Evolutionary conservation across 2,888 invertebrate genomes (phyloP).

Genomic region (Stenurella melanura): DNA sequence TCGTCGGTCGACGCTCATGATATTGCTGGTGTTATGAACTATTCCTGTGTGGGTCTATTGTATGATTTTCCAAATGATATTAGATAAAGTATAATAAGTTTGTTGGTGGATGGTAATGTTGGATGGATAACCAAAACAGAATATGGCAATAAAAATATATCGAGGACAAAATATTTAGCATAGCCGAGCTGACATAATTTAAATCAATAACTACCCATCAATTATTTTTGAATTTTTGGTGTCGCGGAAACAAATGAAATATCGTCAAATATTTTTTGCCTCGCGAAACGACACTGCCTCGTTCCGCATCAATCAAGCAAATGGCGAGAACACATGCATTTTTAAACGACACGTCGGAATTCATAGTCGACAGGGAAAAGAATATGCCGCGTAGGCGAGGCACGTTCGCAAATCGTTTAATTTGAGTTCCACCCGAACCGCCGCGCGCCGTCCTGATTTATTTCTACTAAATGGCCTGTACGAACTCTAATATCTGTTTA

Average conservation of each 20-base stretch:
- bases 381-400: slow-evolving; percentile 22
- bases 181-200: neutral
- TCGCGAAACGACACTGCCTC: neutral
- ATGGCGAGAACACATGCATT: slow-evolving; percentile 32
- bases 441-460: slow-evolving; percentile 1
- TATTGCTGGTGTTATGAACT: too few relatives aligned
- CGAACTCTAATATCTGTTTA: slow-evolving; percentile 1
- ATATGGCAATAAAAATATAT: too few relatives aligned
- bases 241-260: neutral
- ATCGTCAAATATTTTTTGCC: neutral
- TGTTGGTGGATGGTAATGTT: too few relatives aligned
- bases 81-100: too few relatives aligned
- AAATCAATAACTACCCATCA: neutral
- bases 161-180: too few relatives aligned
- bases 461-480: slow-evolving; percentile 11
- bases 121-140: too few relatives aligned
- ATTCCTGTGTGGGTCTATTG: too few relatives aligned
- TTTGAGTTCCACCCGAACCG: slow-evolving; percentile 10
- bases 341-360: slow-evolving; percentile 31
- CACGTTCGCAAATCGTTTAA: slow-evolving; percentile 31
- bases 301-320: slow-evolving; percentile 28
- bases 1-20: too few relatives aligned
- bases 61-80: too few relatives aligned
- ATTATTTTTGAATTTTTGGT: neutral
- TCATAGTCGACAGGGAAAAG: slow-evolving; percentile 19